phyloP scores from a whole-genome alignment of 1,140 invertebrate genomes.

The Belonocnema kinseyi region DNA sequence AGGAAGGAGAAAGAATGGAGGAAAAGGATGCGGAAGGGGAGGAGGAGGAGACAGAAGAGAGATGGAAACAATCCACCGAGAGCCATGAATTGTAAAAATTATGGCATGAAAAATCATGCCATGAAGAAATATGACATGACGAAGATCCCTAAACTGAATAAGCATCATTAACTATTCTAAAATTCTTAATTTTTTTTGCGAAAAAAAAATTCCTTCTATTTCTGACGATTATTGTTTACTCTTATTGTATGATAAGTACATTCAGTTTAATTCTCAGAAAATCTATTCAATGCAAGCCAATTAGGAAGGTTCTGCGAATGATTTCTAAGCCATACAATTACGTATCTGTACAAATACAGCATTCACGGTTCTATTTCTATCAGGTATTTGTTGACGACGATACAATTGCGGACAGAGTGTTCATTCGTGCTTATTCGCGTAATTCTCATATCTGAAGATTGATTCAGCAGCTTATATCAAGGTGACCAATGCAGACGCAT shows the following conservation, averaged over 20 bases:
- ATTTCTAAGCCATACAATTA: slow-evolving; percentile 6
- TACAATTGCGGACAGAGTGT: slow-evolving; percentile 21
- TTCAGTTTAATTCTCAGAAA: background rate
- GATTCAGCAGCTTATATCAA: slow-evolving; percentile 20
- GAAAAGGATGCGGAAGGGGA: slow-evolving; percentile 40
- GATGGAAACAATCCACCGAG: slow-evolving; percentile 56
- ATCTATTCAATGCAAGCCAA: slow-evolving; percentile 12
- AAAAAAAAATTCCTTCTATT: too few species aligned
- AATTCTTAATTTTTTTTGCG: too few species aligned
- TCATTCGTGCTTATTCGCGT: slow-evolving; percentile 23
- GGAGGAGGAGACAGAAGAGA: slow-evolving; percentile 32
- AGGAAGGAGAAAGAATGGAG: slow-evolving; percentile 49
- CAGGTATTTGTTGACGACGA: background rate
- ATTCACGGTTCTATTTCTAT: too few species aligned
- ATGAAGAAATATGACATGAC: too few species aligned
- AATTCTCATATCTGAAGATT: background rate
- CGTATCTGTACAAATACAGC: too few species aligned
- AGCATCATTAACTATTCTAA: too few species aligned
- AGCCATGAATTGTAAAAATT: slow-evolving; percentile 1
- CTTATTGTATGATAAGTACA: too few species aligned
- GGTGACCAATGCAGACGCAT: slow-evolving; percentile 1
- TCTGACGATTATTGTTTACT: too few species aligned
- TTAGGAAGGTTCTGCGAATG: slow-evolving; percentile 18
- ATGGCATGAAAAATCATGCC: too few species aligned
- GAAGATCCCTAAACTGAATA: too few species aligned